Evolutionary conservation across 1,140 invertebrate genomes (phyloP), one percentile per base, ranked within the genome.

Genomic region (Caenorhabditis inopinata): DNA sequence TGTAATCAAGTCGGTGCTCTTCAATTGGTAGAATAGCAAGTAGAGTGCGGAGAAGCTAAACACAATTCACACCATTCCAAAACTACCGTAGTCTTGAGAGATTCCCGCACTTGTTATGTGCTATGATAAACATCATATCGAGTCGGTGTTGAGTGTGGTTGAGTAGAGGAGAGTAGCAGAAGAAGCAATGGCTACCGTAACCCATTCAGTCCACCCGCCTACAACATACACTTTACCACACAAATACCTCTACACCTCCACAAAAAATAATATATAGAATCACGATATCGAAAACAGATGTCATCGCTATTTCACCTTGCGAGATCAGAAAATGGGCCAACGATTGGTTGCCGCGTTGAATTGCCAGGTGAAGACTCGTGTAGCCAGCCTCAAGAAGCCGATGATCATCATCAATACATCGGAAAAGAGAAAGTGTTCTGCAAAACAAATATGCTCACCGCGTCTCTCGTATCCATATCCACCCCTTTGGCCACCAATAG

Each of bases 271-370:
- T 42, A 42, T 42, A 38, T 38, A 4, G 16, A 42, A 68, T 38
- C 6, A 32, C n/a, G 29, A 32, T n/a, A 68, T 68, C 27, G 58
- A 68, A 68, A 68, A 68, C 58, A 68, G 29, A 68, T 68, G 58
- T 58, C 27, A 6, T 38, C 25, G 2, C 32, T 9, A 7, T 38
- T 9, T 38, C 9, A 38, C 32, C 32, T 9, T 68, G 58, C 58
- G 32, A 68, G 58, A 68, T 68, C 58, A 68, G 58, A 68, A 68
- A 68, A 9, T 68, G 58, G 58, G 58, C 58, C 58, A 68, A 68
- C n/a, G 58, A 68, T 68, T 38, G 58, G 58, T 68, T 42, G 58
- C 58, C 58, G 29, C 14, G 58, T 68, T 32, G 58, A 68, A 68
- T 68, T 68, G 58, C 58, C 58, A 68, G 32, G 6, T 68, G 58